Evolutionary conservation across 2,888 invertebrate genomes (phyloP).

Genomic region (Drosophila paramelanica): DNA sequence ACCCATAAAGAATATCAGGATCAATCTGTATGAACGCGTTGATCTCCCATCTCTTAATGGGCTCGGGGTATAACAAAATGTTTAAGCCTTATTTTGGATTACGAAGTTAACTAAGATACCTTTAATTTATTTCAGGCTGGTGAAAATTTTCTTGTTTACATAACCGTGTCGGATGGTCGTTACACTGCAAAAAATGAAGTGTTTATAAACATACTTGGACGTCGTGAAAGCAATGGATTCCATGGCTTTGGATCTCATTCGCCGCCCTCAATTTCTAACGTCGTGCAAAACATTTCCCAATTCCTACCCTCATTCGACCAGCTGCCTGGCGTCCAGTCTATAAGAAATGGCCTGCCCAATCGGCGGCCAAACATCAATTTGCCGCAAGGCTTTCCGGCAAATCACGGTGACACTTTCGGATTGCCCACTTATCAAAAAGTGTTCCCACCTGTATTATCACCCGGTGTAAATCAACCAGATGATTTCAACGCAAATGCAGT

Average conservation of each 20-base stretch:
- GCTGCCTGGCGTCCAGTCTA: constrained; percentile 83
- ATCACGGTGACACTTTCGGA: constrained; percentile 42
- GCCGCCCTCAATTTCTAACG: constrained; percentile 81
- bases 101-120: neutral
- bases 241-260: constrained; percentile 71
- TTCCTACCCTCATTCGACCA: constrained; percentile 83
- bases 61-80: too few species aligned
- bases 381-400: constrained; percentile 72
- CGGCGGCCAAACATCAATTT: constrained; percentile 63
- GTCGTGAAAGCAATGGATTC: constrained; percentile 59
- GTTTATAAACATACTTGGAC: constrained; percentile 87
- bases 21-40: too few species aligned
- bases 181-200: constrained; percentile 89
- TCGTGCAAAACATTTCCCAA: constrained; percentile 81
- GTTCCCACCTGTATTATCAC: constrained; percentile 60
- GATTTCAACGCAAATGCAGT: constrained; percentile 31
- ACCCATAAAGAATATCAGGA: too few species aligned
- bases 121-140: constrained; percentile 86
- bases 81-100: neutral
- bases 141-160: constrained; percentile 88
- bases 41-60: too few species aligned
- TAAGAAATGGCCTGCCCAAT: constrained; percentile 80
- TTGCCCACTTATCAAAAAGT: constrained; percentile 82
- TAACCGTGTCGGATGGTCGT: constrained; percentile 89
- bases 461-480: constrained; percentile 1